Conservation (phyloP, 2,888 invertebrate genomes). For the Laspeyria flexula region DNA sequence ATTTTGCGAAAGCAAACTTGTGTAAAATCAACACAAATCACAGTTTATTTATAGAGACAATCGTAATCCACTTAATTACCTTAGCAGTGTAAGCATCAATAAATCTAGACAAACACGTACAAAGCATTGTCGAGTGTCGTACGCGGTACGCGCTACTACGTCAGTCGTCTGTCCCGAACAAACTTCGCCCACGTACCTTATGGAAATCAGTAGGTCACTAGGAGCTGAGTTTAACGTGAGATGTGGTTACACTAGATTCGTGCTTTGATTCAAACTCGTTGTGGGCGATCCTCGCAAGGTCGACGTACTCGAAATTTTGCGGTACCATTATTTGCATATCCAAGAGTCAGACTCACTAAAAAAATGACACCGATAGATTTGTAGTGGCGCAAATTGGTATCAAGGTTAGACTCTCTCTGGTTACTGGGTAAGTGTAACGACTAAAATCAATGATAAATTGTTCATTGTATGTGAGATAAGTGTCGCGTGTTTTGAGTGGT, state of each 20-base stretch:
- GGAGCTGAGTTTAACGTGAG: conserved; percentile 63
- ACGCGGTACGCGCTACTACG: conserved; percentile 46
- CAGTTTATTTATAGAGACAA: not conserved
- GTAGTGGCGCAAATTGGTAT: conserved; percentile 77
- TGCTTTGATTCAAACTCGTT: conserved; percentile 69
- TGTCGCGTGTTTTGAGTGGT: conserved; percentile 76
- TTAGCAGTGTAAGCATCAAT: conserved; percentile 34
- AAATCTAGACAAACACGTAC: conserved; percentile 43
- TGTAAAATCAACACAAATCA: not conserved
- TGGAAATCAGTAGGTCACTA: conserved; percentile 84
- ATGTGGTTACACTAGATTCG: conserved; percentile 64
- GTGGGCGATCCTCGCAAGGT: conserved; percentile 80
- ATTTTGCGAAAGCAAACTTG: not conserved
- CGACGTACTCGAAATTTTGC: conserved; percentile 81
- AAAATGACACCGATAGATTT: conserved; percentile 79
- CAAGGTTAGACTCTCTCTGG: conserved; percentile 82
- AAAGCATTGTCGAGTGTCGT: too few relatives aligned
- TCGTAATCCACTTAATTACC: conserved; percentile 15
- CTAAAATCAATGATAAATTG: conserved; percentile 83
- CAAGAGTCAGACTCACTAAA: conserved; percentile 70
- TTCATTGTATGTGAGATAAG: conserved; percentile 82
- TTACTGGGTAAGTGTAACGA: conserved; percentile 85
- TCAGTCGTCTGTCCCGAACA: conserved; percentile 29
- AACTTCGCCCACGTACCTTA: conserved; percentile 69
- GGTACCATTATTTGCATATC: conserved; percentile 82